Evolutionary conservation across 2,113 vertebrate species (phyloP).

Genomic region (Anoplopoma fimbria): DNA sequence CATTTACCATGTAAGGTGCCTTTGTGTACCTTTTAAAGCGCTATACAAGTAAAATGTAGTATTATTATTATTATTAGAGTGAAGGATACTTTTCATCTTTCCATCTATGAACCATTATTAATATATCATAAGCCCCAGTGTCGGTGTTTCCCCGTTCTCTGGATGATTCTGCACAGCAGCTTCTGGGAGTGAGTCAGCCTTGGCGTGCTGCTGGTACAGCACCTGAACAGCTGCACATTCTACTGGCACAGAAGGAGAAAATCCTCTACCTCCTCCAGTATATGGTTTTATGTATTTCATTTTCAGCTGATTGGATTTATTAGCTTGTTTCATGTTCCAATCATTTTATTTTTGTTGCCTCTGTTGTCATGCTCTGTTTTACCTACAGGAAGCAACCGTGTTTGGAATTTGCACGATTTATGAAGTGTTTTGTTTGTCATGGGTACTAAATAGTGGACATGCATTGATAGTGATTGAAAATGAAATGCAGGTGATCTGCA

Average conservation of each 20-base stretch:
- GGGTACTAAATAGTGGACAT: background rate
- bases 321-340: slow-evolving; percentile 32
- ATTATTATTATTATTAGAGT: no score
- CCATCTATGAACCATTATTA: slow-evolving; percentile 33
- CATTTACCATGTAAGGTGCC: no score
- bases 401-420: background rate
- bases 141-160: slow-evolving; percentile 30
- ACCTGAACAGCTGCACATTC: slow-evolving; percentile 67
- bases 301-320: slow-evolving; percentile 18
- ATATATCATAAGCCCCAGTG: slow-evolving; percentile 41
- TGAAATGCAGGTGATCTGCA: slow-evolving; percentile 12
- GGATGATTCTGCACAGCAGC: slow-evolving; percentile 47
- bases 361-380: slow-evolving; percentile 16
- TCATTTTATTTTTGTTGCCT: slow-evolving; percentile 22
- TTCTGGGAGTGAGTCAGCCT: slow-evolving; percentile 54
- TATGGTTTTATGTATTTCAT: slow-evolving; percentile 52
- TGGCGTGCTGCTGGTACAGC: slow-evolving; percentile 56
- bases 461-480: background rate
- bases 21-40: no score
- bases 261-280: slow-evolving; percentile 34
- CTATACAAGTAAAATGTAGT: no score
- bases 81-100: slow-evolving; percentile 9
- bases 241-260: slow-evolving; percentile 40
- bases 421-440: slow-evolving; percentile 1
- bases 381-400: background rate